Base-by-base conservation (phyloP, 2,797 vertebrate genomes). In the Hozukius guyotensis region DNA sequence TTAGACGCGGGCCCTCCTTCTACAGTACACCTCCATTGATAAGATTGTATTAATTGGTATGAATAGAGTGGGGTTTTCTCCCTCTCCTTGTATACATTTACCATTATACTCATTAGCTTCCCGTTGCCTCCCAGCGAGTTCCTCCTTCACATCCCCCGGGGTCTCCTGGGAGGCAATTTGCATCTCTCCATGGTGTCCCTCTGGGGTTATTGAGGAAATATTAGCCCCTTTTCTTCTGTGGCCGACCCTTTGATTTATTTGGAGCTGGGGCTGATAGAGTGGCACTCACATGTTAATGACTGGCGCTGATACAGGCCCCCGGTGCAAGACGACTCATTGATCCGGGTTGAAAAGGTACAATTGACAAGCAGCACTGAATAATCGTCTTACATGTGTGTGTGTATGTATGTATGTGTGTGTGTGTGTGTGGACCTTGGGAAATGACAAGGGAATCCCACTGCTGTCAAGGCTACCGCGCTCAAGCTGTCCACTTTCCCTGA, bases 121-220 rank as follows among this genome's bases (percentile, higher is more conserved):
- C 92, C 81, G 87, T 94, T 92, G 94, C 95, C 95, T 96, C 94
- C 88, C 92, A 93, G 95, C 93, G 31, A 93, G 91, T 88, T 90
- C 90, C 95, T 93, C 88, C 94, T 94, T 90, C 94, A 87, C 94
- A 88, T 89, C 94, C 93, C 89, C 89, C 69, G 27, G 87, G 82
- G 87, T 96, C 95, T 95, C 96, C 88, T 86, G 96, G 95, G 96
- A 96, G 94, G 93, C 94, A 95, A 95, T 96, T 96, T 96, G 93
- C 95, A 96, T 96, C 94, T 91, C 94, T 94, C 92, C 92, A 92
- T 90, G 92, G 92, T 89, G 93, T 92, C 93, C 95, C 95, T 95
- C 82, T 91, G 91, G 91, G 94, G 88, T 94, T 94, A 93, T 93
- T 91, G 93, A 94, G 95, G 95, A 95, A 95, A 95, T 94, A 94